Evolutionary conservation across 2,797 vertebrate species (phyloP).

Genomic region (Rhinella marina): DNA sequence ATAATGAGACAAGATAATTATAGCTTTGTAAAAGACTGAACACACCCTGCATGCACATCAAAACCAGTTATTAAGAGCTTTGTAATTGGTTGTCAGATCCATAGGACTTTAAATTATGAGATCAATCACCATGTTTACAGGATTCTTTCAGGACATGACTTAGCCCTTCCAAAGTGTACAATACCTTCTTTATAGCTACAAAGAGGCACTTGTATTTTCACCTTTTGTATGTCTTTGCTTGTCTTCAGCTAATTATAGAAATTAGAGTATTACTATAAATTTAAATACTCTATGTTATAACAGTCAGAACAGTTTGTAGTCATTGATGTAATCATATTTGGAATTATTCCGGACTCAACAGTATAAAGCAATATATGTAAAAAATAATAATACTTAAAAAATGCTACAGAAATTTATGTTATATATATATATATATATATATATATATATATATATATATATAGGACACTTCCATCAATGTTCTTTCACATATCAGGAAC

Average conservation of each 20-base stretch:
- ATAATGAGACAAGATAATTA: slow-evolving; percentile 80
- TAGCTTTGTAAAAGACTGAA: slow-evolving; percentile 72
- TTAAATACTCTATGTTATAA: neutral
- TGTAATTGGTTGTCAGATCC: slow-evolving; percentile 77
- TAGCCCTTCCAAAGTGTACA: slow-evolving; percentile 42
- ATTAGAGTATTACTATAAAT: slow-evolving; percentile 32
- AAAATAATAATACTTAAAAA: too few species aligned
- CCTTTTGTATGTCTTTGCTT: slow-evolving; percentile 41
- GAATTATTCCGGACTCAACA: neutral
- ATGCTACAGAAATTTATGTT: too few species aligned
- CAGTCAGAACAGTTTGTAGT: slow-evolving; percentile 38
- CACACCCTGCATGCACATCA: slow-evolving; percentile 69
- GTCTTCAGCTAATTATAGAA: slow-evolving; percentile 48
- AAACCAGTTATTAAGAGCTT: slow-evolving; percentile 76
- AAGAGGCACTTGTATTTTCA: slow-evolving; percentile 10
- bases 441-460: too few species aligned
- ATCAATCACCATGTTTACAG: slow-evolving; percentile 68
- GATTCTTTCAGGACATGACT: slow-evolving; percentile 60
- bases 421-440: too few species aligned
- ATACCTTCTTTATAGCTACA: slow-evolving; percentile 42
- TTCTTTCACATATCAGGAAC: too few species aligned
- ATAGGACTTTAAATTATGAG: slow-evolving; percentile 72
- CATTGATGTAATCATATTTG: neutral
- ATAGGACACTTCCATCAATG: too few species aligned
- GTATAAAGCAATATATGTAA: neutral